A percentile compares a stretch with the other conserved stretches of the same genome.
These are phyloP conservation scores for Alectoris magna DNA, from an alignment of 2,797 vertebrate species.

Conservation along the genomic window DNA sequence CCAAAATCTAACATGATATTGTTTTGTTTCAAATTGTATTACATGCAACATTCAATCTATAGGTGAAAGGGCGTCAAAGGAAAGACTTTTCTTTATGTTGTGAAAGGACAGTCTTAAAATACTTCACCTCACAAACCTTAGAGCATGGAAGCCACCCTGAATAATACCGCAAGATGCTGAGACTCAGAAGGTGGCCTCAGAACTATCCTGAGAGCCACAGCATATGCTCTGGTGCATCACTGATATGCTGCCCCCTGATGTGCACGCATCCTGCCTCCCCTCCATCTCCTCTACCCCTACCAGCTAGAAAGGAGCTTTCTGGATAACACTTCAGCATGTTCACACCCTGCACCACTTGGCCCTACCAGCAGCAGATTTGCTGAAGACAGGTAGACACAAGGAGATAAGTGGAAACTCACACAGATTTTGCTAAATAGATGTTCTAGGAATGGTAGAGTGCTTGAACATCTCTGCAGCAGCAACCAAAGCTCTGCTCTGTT, in stretches of 20 bases:
- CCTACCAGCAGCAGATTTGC: not conserved
- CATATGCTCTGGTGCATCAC: not conserved
- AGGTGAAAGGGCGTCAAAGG: not conserved
- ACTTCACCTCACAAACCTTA: accelerated
- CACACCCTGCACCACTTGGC: not conserved
- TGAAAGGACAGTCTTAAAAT: not conserved
- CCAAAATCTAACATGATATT: not conserved
- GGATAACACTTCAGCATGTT: not conserved
- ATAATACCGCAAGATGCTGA: not conserved
- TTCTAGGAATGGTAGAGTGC: not conserved
- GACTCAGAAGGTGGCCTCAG: not conserved
- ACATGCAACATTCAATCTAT: not conserved
- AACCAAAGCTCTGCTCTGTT: not conserved
- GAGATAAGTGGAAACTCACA: not conserved
- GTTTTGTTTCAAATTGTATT: not conserved
- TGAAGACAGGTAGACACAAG: accelerated
- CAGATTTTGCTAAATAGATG: not conserved
- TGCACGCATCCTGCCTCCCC: accelerated
- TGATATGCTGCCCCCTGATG: accelerated
- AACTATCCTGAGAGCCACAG: accelerated
- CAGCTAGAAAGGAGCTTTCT: not conserved
- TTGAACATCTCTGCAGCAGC: not conserved
- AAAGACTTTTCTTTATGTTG: not conserved
- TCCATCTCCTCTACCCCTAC: not conserved
- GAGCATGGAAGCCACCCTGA: not conserved